Percentiles rank a stretch among this genome's conserved stretches.
Conservation (phyloP, 64 coral and sea anemone genomes). For the Montipora efflorescens region DNA sequence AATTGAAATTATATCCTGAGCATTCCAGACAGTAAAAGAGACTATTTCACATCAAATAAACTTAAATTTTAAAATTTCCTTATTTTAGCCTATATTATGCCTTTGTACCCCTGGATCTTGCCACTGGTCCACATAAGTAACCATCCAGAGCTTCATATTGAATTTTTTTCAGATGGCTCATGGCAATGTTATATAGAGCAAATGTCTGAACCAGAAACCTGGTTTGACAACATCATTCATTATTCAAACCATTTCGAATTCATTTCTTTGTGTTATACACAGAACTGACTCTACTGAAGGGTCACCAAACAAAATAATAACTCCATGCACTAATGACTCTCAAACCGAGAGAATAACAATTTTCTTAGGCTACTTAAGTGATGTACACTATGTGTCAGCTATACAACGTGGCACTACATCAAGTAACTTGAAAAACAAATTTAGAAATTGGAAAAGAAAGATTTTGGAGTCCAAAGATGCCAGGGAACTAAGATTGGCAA, state of each 20-base stretch:
- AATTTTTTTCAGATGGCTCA: background rate
- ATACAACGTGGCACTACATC: background rate
- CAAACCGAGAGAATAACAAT: background rate
- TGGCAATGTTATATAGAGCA: background rate
- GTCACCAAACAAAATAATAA: background rate
- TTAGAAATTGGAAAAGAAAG: background rate
- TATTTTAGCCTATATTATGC: too few relatives aligned
- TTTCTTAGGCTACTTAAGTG: background rate
- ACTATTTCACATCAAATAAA: too few relatives aligned
- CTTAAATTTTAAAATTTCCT: too few relatives aligned
- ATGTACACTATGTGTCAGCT: background rate
- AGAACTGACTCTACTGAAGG: background rate
- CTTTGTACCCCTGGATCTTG: too few relatives aligned
- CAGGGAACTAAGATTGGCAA: background rate
- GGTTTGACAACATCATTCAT: background rate
- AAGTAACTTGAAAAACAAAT: background rate
- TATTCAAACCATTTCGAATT: background rate
- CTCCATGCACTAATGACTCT: background rate
- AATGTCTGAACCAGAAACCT: slow-evolving; percentile 3
- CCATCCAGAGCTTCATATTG: background rate
- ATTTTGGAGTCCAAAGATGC: background rate
- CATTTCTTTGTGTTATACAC: background rate
- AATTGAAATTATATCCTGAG: too few relatives aligned
- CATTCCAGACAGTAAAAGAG: too few relatives aligned
- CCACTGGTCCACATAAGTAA: background rate